phyloP scores from a whole-genome alignment of 2,888 invertebrate genomes.

The Sinodicranocentrus sp. region DNA sequence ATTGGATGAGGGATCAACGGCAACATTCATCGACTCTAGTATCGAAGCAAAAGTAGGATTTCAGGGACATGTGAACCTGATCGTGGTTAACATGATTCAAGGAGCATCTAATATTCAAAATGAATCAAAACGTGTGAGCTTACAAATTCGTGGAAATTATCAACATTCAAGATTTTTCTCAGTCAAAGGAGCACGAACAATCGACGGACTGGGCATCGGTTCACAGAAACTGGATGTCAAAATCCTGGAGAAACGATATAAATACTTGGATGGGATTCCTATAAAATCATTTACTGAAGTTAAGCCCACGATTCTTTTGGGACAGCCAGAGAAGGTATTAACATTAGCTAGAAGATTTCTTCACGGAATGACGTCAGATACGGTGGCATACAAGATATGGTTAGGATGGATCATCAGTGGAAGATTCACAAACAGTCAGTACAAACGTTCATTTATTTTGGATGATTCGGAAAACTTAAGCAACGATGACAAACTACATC shows the following conservation, averaged over 20 bases:
- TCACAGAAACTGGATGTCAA: background rate
- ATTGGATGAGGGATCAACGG: slow-evolving; percentile 18
- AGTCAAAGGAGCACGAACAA: background rate
- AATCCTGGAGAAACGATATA: too few relatives aligned
- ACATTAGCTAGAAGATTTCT: too few relatives aligned
- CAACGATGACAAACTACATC: background rate
- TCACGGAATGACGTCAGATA: too few relatives aligned
- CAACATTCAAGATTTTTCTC: background rate
- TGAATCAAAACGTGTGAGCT: background rate
- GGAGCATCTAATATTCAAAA: background rate
- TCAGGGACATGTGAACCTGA: background rate
- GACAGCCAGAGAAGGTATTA: too few relatives aligned
- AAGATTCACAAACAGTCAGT: too few relatives aligned
- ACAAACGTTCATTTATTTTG: too few relatives aligned
- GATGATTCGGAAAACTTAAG: too few relatives aligned
- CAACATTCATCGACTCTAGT: background rate
- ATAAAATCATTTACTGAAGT: too few relatives aligned
- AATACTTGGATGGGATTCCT: slow-evolving; percentile 6
- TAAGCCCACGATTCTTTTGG: too few relatives aligned
- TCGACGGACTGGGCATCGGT: background rate
- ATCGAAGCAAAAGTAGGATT: background rate
- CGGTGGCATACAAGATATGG: background rate
- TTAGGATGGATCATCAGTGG: background rate
- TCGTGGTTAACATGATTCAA: background rate
- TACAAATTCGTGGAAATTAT: background rate